Conservation (phyloP, 1,140 invertebrate genomes). For the Drosophila lini region DNA sequence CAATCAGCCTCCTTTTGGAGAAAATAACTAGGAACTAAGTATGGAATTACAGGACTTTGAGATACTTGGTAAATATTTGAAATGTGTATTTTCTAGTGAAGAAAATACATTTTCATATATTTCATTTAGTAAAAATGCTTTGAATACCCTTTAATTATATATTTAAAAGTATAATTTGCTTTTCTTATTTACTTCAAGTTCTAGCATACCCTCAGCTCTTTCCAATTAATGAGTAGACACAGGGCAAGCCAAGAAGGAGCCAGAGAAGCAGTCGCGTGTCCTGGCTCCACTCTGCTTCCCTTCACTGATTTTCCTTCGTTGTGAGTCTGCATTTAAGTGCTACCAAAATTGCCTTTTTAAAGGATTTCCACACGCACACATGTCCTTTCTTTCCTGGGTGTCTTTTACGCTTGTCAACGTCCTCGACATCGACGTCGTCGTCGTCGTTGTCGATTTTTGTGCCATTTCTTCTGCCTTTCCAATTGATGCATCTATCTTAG, state of each 20-base stretch:
- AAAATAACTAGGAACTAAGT: constrained; percentile 12
- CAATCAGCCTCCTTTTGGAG: constrained; percentile 32
- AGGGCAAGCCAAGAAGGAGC: background rate
- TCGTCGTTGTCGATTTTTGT: constrained; percentile 50
- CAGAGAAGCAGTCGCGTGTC: constrained; percentile 25
- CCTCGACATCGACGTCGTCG: constrained; percentile 49
- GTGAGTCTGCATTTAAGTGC: constrained; percentile 79
- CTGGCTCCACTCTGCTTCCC: constrained; percentile 42
- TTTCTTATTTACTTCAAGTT: background rate
- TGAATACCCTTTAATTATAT: background rate
- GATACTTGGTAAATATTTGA: constrained; percentile 10
- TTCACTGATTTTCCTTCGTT: constrained; percentile 37
- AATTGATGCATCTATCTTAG: constrained; percentile 77
- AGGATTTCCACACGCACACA: constrained; percentile 72
- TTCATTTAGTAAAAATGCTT: too few relatives aligned
- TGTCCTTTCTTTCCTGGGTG: constrained; percentile 47
- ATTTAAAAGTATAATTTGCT: too few relatives aligned
- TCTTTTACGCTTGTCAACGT: constrained; percentile 78
- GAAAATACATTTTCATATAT: too few relatives aligned
- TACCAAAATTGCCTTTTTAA: constrained; percentile 82
- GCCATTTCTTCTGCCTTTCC: constrained; percentile 67
- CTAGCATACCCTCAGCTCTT: background rate
- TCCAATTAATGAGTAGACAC: background rate
- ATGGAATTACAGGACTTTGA: background rate
- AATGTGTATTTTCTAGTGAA: background rate